Evolutionary conservation across 64 coral and sea anemone genomes (phyloP), one percentile per base, ranked within the genome.

Genomic region (Pocillopora verrucosa): DNA sequence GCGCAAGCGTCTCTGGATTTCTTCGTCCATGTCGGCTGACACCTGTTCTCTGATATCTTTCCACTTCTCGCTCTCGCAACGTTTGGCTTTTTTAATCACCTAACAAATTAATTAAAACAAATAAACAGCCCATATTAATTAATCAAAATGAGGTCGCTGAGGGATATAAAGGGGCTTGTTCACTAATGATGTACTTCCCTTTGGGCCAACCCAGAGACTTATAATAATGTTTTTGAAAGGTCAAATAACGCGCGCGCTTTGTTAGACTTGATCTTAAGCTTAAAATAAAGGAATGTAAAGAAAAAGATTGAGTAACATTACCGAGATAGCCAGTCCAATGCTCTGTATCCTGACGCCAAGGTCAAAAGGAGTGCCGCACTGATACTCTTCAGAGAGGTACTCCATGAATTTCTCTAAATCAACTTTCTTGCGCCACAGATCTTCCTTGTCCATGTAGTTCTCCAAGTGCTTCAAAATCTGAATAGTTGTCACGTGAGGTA

Each of bases 331-430:
- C 58, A 98, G 74, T 13, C 89, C 95, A 81, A 98, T 61, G 41
- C 95, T 98, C 38, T 94, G 92, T 72, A 98, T 92, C 34, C 89
- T 87, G 2, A 98, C 82, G 12, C 95, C 95, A 75, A 98, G 82
- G 6, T 94, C 86, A 72, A 91, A 98, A 1, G 89, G 89, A 36
- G 92, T 89, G 30, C 86, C 5, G 35, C 92, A 98, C 2, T 62
- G 30, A 80, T 91, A 86, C 74, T 89, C 74, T 26, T 89, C 92
- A 81, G 79, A 92, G 6, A 98, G 35, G 14, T 87, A 98, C 61
- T 92, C 84, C 58, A 98, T 56, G 75, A 98, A 98, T 57, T 87
- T 72, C 0, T 70, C 67, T 35, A 94, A 87, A 63, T 89, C 95
- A 51, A 98, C 41, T 51, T 51, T 51, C 41, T 51, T 51, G 41